Percentiles rank a stretch among this genome's conserved stretches.
These are phyloP conservation scores for Zosterops japonicus DNA, from an alignment of 2,113 vertebrate genomes.

Conservation along the genomic window DNA sequence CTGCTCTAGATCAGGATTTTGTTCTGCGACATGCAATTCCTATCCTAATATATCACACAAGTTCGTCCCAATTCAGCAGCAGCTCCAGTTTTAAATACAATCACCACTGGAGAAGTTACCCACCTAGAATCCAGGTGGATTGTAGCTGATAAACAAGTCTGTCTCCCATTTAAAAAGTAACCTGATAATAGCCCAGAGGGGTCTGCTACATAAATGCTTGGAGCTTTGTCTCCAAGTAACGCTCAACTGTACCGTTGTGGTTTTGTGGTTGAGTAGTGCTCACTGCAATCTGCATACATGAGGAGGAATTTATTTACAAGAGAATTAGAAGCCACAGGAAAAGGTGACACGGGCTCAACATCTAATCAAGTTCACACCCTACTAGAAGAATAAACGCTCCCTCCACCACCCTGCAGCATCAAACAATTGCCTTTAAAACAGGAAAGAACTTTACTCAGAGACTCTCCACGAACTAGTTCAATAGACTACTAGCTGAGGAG, in stretches of 20 bases:
- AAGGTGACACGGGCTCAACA: background rate
- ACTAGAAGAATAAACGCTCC: background rate
- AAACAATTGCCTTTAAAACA: background rate
- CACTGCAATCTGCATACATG: background rate
- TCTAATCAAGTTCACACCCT: background rate
- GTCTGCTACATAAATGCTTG: background rate
- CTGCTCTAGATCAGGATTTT: conserved; percentile 4
- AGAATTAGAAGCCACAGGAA: background rate
- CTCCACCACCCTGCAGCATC: background rate
- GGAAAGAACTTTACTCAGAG: background rate
- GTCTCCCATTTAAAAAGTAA: background rate
- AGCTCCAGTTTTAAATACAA: background rate
- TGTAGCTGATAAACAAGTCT: background rate
- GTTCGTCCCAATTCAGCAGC: background rate
- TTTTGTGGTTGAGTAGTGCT: background rate
- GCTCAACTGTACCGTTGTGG: background rate
- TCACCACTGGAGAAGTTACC: background rate
- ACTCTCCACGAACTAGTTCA: background rate
- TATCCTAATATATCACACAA: background rate
- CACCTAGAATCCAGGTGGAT: background rate
- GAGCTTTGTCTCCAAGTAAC: background rate
- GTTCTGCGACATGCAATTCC: background rate
- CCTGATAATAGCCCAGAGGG: background rate
- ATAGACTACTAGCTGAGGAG: background rate
- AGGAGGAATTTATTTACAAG: background rate